These are phyloP conservation scores for Ctenopoma multispine DNA, from an alignment of 2,797 vertebrate species.

Conservation along the genomic window DNA sequence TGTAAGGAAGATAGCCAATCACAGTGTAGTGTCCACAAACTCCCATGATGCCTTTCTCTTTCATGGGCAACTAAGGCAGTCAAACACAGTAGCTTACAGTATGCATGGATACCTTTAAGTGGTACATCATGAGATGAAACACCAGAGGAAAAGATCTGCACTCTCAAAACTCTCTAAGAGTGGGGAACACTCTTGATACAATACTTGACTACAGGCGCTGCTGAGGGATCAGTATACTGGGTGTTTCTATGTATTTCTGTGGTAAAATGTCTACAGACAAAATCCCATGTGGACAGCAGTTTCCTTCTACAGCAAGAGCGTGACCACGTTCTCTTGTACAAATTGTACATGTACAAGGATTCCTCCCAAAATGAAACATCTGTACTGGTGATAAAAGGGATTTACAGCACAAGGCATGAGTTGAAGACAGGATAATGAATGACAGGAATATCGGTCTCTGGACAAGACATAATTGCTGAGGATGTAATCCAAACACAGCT, in stretches of 20 bases:
- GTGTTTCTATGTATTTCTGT: too few relatives aligned
- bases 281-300: neutral
- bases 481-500: conserved; percentile 59
- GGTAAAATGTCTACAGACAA: neutral
- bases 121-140: conserved; percentile 62
- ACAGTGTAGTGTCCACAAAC: conserved; percentile 84
- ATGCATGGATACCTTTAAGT: conserved; percentile 52
- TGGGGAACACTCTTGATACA: neutral
- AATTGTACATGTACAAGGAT: neutral
- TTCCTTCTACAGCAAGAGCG: too few relatives aligned
- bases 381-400: neutral
- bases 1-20: conserved; percentile 72
- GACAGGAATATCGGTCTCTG: too few relatives aligned
- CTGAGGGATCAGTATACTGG: neutral
- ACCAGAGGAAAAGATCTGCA: conserved; percentile 65
- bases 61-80: conserved; percentile 83
- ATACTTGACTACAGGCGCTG: neutral
- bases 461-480: neutral
- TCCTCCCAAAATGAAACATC: neutral
- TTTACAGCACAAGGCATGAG: conserved; percentile 24
- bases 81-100: conserved; percentile 76
- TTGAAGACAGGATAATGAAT: conserved; percentile 12
- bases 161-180: conserved; percentile 7
- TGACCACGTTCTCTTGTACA: neutral
- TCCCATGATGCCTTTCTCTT: conserved; percentile 82